Conservation (phyloP, 2,888 invertebrate genomes). For the Perizoma affinitatum region DNA sequence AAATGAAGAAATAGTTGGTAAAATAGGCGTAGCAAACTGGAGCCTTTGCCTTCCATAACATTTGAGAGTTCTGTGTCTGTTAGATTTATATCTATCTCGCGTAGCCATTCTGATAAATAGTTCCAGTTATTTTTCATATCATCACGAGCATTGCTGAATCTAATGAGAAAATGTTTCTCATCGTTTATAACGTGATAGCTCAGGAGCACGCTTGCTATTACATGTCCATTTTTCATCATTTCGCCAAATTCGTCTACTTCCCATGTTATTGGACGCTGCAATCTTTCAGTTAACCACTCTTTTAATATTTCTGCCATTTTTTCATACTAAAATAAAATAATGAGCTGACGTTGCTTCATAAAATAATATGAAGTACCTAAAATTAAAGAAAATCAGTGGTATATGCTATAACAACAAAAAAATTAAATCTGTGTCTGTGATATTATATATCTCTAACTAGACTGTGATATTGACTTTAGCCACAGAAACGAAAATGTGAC, state of each 20-base stretch:
- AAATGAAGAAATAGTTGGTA: constrained; percentile 85
- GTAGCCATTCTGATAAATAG: constrained; percentile 80
- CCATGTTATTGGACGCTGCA: constrained; percentile 82
- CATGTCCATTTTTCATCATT: constrained; percentile 83
- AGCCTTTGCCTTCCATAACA: constrained; percentile 78
- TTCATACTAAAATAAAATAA: background rate
- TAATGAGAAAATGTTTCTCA: constrained; percentile 79
- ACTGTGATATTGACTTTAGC: too few species aligned
- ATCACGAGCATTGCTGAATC: constrained; percentile 61
- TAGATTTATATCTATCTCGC: constrained; percentile 73
- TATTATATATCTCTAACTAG: too few species aligned
- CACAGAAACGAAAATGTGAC: too few species aligned
- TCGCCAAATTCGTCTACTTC: constrained; percentile 81
- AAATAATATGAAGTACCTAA: too few species aligned
- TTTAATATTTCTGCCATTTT: constrained; percentile 84
- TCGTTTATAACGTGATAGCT: constrained; percentile 85
- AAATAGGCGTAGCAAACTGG: constrained; percentile 81
- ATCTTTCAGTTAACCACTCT: constrained; percentile 84
- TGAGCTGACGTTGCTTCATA: too few species aligned
- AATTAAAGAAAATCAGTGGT: too few species aligned
- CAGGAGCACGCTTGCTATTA: constrained; percentile 82
- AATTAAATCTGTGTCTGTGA: too few species aligned
- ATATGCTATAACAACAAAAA: too few species aligned
- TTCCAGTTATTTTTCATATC: constrained; percentile 80
- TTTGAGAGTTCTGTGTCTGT: constrained; percentile 70